phyloP scores from a whole-genome alignment of 1,140 invertebrate species.

The Muscidifurax raptorellus region DNA sequence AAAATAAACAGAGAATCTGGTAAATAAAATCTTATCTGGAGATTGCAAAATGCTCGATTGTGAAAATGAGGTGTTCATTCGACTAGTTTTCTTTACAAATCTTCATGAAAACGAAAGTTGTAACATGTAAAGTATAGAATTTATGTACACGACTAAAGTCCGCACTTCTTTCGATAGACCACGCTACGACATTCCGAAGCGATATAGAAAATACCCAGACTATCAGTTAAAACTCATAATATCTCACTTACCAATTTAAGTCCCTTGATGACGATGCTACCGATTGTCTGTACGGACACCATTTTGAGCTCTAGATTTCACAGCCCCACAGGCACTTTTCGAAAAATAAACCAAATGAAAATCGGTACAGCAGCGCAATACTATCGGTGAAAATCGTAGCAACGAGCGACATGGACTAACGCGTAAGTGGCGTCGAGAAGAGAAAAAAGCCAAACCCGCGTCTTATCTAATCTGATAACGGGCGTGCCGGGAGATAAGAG shows the following conservation, averaged over 20 bases:
- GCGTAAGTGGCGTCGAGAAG: conserved; percentile 22
- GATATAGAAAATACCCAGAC: not conserved
- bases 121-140: too few species aligned
- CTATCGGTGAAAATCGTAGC: not conserved
- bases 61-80: too few species aligned
- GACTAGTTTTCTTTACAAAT: not conserved
- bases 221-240: not conserved
- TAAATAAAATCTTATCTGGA: too few species aligned
- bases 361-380: conserved; percentile 52
- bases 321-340: conserved; percentile 39
- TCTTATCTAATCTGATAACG: conserved; percentile 74
- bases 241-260: conserved; percentile 84
- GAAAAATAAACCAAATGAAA: conserved; percentile 46
- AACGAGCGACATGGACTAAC: not conserved
- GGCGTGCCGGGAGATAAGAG: conserved; percentile 44
- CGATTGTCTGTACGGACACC: conserved; percentile 85
- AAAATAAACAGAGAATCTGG: too few species aligned
- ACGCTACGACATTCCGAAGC: too few species aligned
- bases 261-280: conserved; percentile 85
- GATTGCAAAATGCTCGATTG: too few species aligned
- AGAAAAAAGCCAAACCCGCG: conserved; percentile 62
- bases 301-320: conserved; percentile 73
- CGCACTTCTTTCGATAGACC: too few species aligned
- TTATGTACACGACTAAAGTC: too few species aligned
- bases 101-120: not conserved